These are phyloP conservation scores for Meteorus sp. DNA, from an alignment of 1,140 invertebrate genomes.

Conservation along the genomic window DNA sequence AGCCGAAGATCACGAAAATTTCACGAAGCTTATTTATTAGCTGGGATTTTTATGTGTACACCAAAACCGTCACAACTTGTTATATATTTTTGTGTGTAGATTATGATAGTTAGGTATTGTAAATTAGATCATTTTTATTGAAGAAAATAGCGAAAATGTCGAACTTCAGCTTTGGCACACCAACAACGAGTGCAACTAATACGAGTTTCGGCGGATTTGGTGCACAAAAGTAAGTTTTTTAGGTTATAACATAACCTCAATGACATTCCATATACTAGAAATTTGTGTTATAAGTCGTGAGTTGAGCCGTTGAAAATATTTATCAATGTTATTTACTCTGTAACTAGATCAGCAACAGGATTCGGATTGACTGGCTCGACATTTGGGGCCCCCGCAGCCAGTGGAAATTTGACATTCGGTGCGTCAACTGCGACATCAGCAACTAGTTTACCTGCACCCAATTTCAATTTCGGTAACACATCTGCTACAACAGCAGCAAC, in stretches of 20 bases:
- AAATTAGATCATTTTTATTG: too few species aligned
- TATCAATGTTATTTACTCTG: constrained; percentile 1
- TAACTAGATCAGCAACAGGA: constrained; percentile 35
- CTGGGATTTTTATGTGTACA: too few species aligned
- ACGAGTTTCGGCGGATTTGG: constrained; percentile 40
- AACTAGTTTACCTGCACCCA: constrained; percentile 32
- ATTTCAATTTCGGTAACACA: constrained; percentile 43
- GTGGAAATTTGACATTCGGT: constrained; percentile 31
- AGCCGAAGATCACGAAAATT: too few species aligned
- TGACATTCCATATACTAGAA: background rate
- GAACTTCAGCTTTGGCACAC: constrained; percentile 45
- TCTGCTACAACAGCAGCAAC: constrained; percentile 29
- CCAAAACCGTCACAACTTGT: too few species aligned
- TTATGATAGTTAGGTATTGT: too few species aligned
- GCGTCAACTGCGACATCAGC: constrained; percentile 25
- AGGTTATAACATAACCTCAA: constrained; percentile 20
- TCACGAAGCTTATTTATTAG: too few species aligned
- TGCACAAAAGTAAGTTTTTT: constrained; percentile 37
- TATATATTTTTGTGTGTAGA: too few species aligned
- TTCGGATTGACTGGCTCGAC: constrained; percentile 33
- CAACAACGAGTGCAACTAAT: constrained; percentile 36
- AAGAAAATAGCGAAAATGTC: constrained; percentile 18
- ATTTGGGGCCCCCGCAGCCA: constrained; percentile 33
- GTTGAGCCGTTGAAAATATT: background rate
- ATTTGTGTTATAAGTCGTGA: background rate